Evolutionary conservation across 2,888 invertebrate species (phyloP).

Genomic region (Ochropleura leucogaster): DNA sequence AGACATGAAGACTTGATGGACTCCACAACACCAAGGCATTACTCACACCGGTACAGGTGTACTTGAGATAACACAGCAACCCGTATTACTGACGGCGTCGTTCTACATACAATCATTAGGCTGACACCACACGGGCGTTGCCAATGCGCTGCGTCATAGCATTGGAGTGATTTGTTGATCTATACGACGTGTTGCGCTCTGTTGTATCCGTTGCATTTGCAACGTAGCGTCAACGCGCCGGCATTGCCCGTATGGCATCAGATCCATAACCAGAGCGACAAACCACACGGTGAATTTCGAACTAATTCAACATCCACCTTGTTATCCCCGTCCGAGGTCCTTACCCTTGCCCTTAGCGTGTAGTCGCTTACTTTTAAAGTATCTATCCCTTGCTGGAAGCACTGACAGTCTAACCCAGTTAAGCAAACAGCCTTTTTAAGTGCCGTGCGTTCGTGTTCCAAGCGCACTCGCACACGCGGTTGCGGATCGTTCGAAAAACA

Average conservation of each 20-base stretch:
- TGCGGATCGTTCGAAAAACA: too few species aligned
- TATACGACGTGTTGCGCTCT: too few species aligned
- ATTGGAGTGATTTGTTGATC: too few species aligned
- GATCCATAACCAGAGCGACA: background rate
- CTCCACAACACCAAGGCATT: slow-evolving; percentile 11
- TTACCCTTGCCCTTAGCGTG: background rate
- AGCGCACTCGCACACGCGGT: too few species aligned
- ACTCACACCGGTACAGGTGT: slow-evolving; percentile 45
- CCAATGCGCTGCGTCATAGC: too few species aligned
- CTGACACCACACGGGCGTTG: background rate
- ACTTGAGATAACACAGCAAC: slow-evolving; percentile 58
- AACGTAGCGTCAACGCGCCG: too few species aligned
- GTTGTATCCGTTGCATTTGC: too few species aligned
- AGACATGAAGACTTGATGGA: background rate
- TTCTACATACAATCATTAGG: too few species aligned
- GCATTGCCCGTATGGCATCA: too few species aligned
- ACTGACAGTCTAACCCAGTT: background rate
- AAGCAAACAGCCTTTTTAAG: background rate
- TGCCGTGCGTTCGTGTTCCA: background rate
- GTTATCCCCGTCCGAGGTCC: background rate
- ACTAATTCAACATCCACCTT: background rate
- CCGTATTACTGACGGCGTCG: slow-evolving; percentile 71
- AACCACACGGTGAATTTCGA: background rate
- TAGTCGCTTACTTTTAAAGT: background rate
- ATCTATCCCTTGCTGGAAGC: background rate